Conservation (phyloP, 2,113 vertebrate genomes). For the Osmerus eperlanus region DNA sequence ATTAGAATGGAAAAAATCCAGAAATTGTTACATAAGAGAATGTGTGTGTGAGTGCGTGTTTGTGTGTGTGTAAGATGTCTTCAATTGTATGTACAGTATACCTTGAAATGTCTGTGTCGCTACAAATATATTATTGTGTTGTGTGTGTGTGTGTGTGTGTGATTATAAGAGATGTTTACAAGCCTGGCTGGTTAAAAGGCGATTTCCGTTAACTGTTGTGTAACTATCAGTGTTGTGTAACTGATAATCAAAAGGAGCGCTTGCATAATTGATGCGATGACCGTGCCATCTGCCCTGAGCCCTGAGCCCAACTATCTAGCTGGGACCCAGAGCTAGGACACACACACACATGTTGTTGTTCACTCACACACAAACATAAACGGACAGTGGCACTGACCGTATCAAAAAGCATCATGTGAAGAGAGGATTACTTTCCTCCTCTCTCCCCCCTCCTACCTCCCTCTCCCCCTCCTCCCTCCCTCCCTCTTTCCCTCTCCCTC, state of each 20-base stretch:
- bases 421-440: background rate
- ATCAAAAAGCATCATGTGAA: background rate
- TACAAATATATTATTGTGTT: background rate
- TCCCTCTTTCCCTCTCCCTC: background rate
- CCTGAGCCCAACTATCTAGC: background rate
- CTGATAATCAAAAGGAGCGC: conserved; percentile 10
- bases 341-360: background rate
- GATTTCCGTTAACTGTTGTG: background rate
- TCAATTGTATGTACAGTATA: too few species aligned
- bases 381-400: too few species aligned
- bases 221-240: conserved; percentile 29
- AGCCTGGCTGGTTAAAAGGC: conserved; percentile 2
- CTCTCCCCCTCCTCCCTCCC: background rate
- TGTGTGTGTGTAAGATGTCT: background rate
- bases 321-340: background rate
- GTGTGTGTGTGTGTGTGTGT: background rate
- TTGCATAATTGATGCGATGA: background rate
- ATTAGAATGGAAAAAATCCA: too few species aligned
- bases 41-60: background rate
- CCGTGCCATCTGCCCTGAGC: background rate
- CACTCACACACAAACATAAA: too few species aligned
- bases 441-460: background rate
- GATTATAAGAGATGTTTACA: background rate
- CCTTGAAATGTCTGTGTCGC: too few species aligned
- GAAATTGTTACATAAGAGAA: too few species aligned